Evolutionary conservation across 2,113 vertebrate species (phyloP).

Genomic region (Mustela lutreola): DNA sequence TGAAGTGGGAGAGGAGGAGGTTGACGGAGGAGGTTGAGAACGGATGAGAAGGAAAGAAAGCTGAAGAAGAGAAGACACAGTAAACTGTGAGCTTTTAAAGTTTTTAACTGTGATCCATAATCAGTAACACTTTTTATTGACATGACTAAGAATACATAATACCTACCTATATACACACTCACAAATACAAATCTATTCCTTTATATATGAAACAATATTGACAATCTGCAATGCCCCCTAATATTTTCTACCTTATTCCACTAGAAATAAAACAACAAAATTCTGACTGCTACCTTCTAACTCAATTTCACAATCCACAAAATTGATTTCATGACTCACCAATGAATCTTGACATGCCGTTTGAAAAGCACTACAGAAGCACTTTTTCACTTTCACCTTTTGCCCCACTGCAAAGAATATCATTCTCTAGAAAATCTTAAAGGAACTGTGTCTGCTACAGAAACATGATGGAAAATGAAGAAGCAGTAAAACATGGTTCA

Average conservation of each 20-base stretch:
- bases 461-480: neutral
- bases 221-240: neutral
- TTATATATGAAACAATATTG: neutral
- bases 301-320: conserved; percentile 55
- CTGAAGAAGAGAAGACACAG: neutral
- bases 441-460: neutral
- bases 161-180: neutral
- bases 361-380: neutral
- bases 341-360: conserved; percentile 1
- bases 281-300: neutral
- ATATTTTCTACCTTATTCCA: conserved; percentile 20
- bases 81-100: neutral
- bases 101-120: neutral
- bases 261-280: conserved; percentile 46
- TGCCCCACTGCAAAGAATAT: neutral
- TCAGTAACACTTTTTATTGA: neutral
- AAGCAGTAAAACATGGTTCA: conserved; percentile 21
- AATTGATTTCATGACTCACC: conserved; percentile 28
- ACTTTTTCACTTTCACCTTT: neutral
- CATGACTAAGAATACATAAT: neutral
- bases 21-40: neutral
- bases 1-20: neutral
- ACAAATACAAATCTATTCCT: neutral
- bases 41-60: neutral
- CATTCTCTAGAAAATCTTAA: conserved; percentile 27